phyloP scores from a whole-genome alignment of 2,888 invertebrate genomes.

The Tuta absoluta region DNA sequence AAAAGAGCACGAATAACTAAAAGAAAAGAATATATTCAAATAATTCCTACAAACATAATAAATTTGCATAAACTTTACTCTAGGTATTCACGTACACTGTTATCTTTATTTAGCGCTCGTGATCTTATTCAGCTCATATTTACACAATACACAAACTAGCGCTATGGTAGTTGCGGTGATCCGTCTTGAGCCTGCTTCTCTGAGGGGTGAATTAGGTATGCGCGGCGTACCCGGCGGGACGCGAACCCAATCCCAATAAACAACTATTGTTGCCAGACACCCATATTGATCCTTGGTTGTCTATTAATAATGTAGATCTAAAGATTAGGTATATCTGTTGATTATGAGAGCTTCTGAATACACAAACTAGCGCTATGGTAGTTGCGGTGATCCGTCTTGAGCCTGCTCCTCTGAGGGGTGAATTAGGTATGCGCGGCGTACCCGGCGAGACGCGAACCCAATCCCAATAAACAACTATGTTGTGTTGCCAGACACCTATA shows the following conservation, averaged over 20 bases:
- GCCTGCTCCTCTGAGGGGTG: constrained; percentile 36
- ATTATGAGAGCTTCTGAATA: background rate
- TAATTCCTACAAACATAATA: too few relatives aligned
- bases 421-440: constrained; percentile 43
- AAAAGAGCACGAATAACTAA: too few relatives aligned
- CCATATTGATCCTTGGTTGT: background rate
- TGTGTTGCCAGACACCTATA: constrained; percentile 16
- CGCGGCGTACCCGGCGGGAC: constrained; percentile 40
- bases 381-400: constrained; percentile 17
- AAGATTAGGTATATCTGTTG: background rate
- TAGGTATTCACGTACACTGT: too few relatives aligned
- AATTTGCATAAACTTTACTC: too few relatives aligned
- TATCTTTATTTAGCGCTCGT: too few relatives aligned
- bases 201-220: constrained; percentile 43
- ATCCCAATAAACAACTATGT: constrained; percentile 37
- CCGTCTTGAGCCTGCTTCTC: constrained; percentile 28
- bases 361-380: background rate
- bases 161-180: constrained; percentile 2
- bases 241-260: constrained; percentile 42
- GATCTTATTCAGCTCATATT: background rate
- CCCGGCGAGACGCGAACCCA: constrained; percentile 44
- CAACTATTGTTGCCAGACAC: constrained; percentile 16
- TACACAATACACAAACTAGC: background rate
- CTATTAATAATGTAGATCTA: background rate
- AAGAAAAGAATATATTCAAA: too few relatives aligned